Evolutionary conservation across 2,888 invertebrate species (phyloP).

Genomic region (Xestia rhomboidea): DNA sequence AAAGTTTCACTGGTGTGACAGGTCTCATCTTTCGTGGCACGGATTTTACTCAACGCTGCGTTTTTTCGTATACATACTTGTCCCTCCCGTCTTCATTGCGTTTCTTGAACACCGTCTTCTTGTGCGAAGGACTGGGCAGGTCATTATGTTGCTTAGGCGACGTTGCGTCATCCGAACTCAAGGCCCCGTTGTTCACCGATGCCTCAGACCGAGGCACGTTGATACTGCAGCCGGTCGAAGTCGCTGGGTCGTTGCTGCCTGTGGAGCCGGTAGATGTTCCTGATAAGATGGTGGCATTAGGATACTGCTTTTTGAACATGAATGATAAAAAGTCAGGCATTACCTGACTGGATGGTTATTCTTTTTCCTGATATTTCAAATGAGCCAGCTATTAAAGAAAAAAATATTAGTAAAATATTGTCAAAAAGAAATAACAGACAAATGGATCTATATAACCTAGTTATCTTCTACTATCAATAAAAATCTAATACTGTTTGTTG

Average conservation of each 20-base stretch:
- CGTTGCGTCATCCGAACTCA: slow-evolving; percentile 49
- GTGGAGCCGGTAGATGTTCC: slow-evolving; percentile 85
- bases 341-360: slow-evolving; percentile 49
- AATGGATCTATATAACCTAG: background rate
- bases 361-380: slow-evolving; percentile 40
- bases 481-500: background rate
- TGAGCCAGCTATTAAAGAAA: slow-evolving; percentile 44
- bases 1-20: too few species aligned
- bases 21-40: too few species aligned
- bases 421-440: background rate
- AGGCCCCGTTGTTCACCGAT: slow-evolving; percentile 39
- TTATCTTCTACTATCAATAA: background rate
- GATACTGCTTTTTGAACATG: background rate
- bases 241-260: slow-evolving; percentile 76
- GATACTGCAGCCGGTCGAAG: slow-evolving; percentile 38
- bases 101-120: slow-evolving; percentile 95
- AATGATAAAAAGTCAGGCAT: background rate
- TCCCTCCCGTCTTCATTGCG: slow-evolving; percentile 98
- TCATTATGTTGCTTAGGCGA: slow-evolving; percentile 72
- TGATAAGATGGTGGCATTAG: slow-evolving; percentile 54
- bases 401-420: slow-evolving; percentile 4
- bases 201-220: slow-evolving; percentile 41
- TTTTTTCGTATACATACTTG: slow-evolving; percentile 90
- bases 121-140: slow-evolving; percentile 92
- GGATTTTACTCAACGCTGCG: background rate